These are phyloP conservation scores for Sanderia malayensis DNA, from an alignment of 30 jellyfish, hydroid and myxozoan genomes.

Conservation along the genomic window DNA sequence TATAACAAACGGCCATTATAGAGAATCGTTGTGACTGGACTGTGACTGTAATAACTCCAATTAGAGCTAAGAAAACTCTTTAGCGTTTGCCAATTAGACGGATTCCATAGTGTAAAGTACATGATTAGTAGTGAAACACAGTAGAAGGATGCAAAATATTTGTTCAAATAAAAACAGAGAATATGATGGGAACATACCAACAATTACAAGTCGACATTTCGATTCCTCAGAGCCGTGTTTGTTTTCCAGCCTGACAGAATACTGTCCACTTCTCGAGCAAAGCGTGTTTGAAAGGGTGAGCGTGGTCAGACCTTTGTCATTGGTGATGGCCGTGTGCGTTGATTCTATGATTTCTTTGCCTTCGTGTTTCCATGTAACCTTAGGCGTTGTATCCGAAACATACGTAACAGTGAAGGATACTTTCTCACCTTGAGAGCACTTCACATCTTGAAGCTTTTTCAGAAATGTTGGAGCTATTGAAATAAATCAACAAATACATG, in stretches of 20 bases:
- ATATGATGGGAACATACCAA: conserved; percentile 62
- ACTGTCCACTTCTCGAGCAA: conserved; percentile 83
- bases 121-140: too few species aligned
- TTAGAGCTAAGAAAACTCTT: too few species aligned
- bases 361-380: conserved; percentile 84
- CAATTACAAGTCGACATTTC: conserved; percentile 81
- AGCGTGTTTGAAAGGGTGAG: conserved; percentile 43
- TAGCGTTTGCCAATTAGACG: too few species aligned
- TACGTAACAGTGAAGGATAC: conserved; percentile 51
- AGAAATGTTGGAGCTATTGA: conserved; percentile 56
- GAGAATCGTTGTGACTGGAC: too few species aligned
- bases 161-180: too few species aligned
- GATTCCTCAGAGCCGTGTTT: conserved; percentile 92
- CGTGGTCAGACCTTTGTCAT: conserved; percentile 50
- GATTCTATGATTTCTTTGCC: conserved; percentile 64
- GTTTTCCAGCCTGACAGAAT: conserved; percentile 85
- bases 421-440: conserved; percentile 42
- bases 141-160: too few species aligned
- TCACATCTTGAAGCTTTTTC: conserved; percentile 46
- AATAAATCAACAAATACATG: too few species aligned
- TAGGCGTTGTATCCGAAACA: conserved; percentile 54
- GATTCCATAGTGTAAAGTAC: too few species aligned
- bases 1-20: too few species aligned
- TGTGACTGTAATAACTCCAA: too few species aligned
- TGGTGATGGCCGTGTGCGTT: conserved; percentile 32